Conservation (phyloP, 2,113 vertebrate species). For the Gavia stellata region DNA sequence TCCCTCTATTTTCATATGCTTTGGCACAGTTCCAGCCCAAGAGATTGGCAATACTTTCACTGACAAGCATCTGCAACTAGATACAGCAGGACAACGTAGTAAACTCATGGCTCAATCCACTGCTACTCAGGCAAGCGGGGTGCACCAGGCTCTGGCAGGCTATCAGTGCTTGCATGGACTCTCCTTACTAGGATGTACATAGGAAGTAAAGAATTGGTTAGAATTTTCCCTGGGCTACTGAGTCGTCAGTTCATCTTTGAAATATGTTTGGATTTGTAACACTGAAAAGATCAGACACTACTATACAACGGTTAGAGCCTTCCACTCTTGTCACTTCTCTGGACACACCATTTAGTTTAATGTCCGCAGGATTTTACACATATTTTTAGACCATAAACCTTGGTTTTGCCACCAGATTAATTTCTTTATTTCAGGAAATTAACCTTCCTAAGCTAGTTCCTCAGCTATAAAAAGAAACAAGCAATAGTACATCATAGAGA, state of each 20-base stretch:
- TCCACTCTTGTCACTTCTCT: background rate
- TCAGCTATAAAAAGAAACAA: background rate
- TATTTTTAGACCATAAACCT: background rate
- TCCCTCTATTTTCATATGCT: background rate
- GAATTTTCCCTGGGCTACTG: background rate
- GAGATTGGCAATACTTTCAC: background rate
- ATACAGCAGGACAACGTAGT: fast-evolving
- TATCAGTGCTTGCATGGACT: background rate
- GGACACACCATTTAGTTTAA: background rate
- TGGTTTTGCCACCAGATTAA: background rate
- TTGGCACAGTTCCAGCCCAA: background rate
- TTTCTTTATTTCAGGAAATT: background rate
- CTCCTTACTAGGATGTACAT: background rate
- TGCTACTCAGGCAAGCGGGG: background rate
- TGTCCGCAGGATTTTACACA: background rate
- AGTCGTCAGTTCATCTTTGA: background rate
- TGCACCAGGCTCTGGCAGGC: background rate
- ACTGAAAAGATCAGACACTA: background rate
- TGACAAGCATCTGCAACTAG: background rate
- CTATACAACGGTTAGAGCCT: background rate
- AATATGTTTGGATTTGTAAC: background rate
- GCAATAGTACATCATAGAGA: background rate
- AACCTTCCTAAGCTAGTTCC: background rate
- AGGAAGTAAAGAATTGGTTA: background rate
- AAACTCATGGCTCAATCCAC: background rate